phyloP scores from a whole-genome alignment of 2,113 vertebrate genomes.

The Hymenochirus boettgeri region DNA sequence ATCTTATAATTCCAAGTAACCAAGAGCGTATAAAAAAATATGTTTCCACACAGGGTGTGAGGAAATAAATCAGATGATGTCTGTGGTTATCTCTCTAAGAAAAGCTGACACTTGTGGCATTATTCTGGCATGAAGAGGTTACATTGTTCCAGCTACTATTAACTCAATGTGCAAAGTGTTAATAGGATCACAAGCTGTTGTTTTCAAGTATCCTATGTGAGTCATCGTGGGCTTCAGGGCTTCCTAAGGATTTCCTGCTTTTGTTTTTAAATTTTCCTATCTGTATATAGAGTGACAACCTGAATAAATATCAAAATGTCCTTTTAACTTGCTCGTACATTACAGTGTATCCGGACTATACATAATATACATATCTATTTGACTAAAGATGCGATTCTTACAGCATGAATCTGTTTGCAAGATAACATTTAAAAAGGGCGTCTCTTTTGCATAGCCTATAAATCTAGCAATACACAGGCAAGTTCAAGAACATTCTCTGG shows the following conservation, averaged over 20 bases:
- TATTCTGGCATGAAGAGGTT: not conserved
- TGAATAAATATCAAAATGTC: conserved; percentile 3
- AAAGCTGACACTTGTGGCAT: too few relatives aligned
- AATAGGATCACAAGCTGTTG: not conserved
- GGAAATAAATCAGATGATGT: too few relatives aligned
- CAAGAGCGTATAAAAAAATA: too few relatives aligned
- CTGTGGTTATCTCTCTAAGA: too few relatives aligned
- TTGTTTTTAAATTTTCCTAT: not conserved
- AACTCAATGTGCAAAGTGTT: not conserved
- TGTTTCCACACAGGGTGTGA: too few relatives aligned
- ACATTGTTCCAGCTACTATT: not conserved
- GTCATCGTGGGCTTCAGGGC: not conserved
- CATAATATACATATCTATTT: not conserved
- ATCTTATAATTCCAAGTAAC: too few relatives aligned
- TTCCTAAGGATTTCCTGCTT: conserved; percentile 3
- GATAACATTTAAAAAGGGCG: too few relatives aligned
- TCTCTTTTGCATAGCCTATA: too few relatives aligned
- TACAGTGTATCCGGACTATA: not conserved
- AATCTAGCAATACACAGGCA: too few relatives aligned
- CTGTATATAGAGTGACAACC: not conserved
- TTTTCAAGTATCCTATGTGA: not conserved
- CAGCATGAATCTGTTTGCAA: too few relatives aligned
- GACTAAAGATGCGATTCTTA: too few relatives aligned
- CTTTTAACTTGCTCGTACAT: not conserved
- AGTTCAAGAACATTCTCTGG: too few relatives aligned